Percentiles rank a stretch among this genome's conserved stretches.
Conservation (phyloP, 2,113 vertebrate species). For the Machaerirhynchus nigripectus region DNA sequence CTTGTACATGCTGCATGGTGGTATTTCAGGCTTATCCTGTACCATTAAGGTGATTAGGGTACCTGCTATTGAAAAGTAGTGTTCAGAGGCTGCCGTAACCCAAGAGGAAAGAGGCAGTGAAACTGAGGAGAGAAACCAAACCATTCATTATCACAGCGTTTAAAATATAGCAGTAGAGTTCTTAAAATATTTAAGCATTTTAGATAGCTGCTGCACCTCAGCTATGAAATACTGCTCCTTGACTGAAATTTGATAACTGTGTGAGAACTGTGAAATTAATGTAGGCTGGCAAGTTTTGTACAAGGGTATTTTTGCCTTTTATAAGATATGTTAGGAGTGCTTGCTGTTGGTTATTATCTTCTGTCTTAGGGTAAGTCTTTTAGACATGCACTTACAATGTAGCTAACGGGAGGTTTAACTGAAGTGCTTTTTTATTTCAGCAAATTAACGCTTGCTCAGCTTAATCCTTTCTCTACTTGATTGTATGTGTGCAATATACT, state of each 20-base stretch:
- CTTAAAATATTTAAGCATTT: not conserved
- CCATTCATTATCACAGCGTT: not conserved
- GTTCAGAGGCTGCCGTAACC: not conserved
- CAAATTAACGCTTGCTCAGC: not conserved
- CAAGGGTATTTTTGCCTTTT: not conserved
- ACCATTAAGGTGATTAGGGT: conserved; percentile 9
- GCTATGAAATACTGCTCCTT: not conserved
- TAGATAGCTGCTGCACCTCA: not conserved
- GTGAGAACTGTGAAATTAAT: not conserved
- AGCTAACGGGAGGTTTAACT: not conserved
- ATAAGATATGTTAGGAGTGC: not conserved
- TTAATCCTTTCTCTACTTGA: not conserved
- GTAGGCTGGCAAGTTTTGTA: not conserved
- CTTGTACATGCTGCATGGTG: not conserved
- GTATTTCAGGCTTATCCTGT: conserved; percentile 11
- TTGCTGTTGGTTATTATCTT: not conserved
- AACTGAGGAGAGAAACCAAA: not conserved
- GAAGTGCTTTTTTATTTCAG: not conserved
- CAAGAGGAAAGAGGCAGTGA: not conserved
- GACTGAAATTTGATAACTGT: not conserved
- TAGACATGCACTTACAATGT: not conserved
- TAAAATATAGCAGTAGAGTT: not conserved
- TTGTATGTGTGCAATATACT: not conserved
- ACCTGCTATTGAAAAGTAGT: not conserved
- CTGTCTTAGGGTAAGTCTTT: not conserved